These are phyloP conservation scores for Bilobella aurantiaca DNA, from an alignment of 1,140 invertebrate species.

Conservation along the genomic window DNA sequence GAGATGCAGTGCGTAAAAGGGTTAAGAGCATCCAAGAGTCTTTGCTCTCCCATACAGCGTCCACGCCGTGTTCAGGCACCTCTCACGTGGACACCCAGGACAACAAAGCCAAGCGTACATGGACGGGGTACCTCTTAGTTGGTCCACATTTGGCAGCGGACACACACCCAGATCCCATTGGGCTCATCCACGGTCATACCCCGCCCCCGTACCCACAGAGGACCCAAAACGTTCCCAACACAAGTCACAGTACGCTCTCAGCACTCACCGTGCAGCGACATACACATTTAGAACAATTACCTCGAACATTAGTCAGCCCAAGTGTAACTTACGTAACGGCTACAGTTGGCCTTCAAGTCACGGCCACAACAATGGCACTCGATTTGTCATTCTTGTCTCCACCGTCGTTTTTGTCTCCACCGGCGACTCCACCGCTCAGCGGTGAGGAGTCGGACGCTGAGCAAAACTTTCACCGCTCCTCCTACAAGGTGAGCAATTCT, in stretches of 20 bases:
- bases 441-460: neutral
- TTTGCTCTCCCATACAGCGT: slow-evolving; percentile 4
- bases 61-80: slow-evolving; percentile 15
- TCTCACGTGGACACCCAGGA: slow-evolving; percentile 6
- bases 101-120: neutral
- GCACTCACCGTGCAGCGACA: neutral
- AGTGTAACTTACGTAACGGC: neutral
- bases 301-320: neutral
- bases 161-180: slow-evolving; percentile 9
- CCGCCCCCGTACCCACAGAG: neutral
- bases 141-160: neutral
- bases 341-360: neutral
- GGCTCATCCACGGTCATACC: too few relatives aligned
- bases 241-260: neutral
- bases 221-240: neutral
- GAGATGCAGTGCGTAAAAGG: neutral
- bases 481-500: neutral
- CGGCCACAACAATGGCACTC: slow-evolving; percentile 24
- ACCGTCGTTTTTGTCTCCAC: slow-evolving; percentile 31
- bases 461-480: neutral
- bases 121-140: neutral
- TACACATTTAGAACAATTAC: neutral
- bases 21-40: slow-evolving; percentile 6
- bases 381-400: slow-evolving; percentile 32
- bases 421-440: slow-evolving; percentile 27